A percentile compares a stretch with the other conserved stretches of the same genome.
Evolutionary conservation across 2,113 vertebrate species (phyloP).

Genomic region (Calidris pygmaea): DNA sequence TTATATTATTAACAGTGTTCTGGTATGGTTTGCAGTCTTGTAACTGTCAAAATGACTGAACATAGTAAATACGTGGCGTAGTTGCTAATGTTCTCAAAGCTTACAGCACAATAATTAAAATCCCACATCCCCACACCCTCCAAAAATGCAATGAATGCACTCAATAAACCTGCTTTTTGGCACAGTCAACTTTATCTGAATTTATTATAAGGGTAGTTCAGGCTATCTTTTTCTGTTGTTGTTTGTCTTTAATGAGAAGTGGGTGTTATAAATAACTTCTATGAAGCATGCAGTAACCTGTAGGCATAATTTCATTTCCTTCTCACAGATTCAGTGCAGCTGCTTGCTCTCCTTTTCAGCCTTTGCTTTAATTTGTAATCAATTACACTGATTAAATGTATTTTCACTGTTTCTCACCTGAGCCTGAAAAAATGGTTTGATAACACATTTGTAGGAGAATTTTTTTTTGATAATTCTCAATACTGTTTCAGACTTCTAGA

Average conservation of each 20-base stretch:
- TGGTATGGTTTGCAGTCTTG: neutral
- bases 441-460: neutral
- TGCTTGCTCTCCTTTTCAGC: neutral
- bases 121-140: neutral
- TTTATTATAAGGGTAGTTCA: neutral
- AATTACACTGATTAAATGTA: neutral
- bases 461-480: neutral
- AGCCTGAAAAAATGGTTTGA: neutral
- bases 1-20: neutral
- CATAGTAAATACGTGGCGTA: neutral
- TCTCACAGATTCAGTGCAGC: neutral
- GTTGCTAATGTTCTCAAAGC: neutral
- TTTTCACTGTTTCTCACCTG: neutral
- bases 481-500: neutral
- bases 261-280: neutral
- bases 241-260: constrained; percentile 24
- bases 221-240: neutral
- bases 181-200: neutral
- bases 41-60: neutral
- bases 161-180: neutral
- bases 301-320: neutral
- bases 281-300: neutral
- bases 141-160: neutral
- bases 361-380: constrained; percentile 14
- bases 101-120: neutral